Conservation (phyloP, 2,888 invertebrate genomes). For the Protonemura montana region DNA sequence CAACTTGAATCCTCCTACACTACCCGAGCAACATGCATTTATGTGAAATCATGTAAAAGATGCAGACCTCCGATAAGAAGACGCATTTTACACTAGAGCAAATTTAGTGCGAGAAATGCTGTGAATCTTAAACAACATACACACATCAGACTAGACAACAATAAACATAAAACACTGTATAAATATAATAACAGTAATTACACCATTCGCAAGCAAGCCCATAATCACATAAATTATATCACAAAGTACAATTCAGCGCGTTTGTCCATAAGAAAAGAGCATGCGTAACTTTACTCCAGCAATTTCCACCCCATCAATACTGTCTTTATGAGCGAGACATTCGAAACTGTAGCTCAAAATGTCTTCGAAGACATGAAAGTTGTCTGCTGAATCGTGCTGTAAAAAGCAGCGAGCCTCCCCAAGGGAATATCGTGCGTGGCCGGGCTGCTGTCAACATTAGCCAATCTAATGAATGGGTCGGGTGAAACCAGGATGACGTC, state of each 20-base stretch:
- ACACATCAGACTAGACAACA: background rate
- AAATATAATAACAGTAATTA: background rate
- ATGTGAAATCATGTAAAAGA: background rate
- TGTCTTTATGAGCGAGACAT: background rate
- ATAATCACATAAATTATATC: background rate
- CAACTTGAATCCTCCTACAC: background rate
- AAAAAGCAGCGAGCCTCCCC: background rate
- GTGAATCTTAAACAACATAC: background rate
- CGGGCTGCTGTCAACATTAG: background rate
- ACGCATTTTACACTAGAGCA: background rate
- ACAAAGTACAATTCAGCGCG: background rate
- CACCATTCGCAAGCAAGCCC: background rate
- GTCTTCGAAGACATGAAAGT: background rate
- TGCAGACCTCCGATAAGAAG: background rate
- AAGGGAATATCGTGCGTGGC: background rate
- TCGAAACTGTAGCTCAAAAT: background rate
- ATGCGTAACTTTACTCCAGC: background rate
- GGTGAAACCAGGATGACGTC: background rate
- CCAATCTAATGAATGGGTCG: conserved; percentile 7
- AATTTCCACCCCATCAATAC: background rate
- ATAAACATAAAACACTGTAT: conserved; percentile 8
- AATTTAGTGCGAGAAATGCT: background rate
- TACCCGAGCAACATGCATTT: too few relatives aligned
- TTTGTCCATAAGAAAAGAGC: background rate
- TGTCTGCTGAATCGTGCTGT: background rate